Evolutionary conservation across 2,888 invertebrate genomes (phyloP), one percentile per base, ranked within the genome.

Genomic region (Trimorus sp.): DNA sequence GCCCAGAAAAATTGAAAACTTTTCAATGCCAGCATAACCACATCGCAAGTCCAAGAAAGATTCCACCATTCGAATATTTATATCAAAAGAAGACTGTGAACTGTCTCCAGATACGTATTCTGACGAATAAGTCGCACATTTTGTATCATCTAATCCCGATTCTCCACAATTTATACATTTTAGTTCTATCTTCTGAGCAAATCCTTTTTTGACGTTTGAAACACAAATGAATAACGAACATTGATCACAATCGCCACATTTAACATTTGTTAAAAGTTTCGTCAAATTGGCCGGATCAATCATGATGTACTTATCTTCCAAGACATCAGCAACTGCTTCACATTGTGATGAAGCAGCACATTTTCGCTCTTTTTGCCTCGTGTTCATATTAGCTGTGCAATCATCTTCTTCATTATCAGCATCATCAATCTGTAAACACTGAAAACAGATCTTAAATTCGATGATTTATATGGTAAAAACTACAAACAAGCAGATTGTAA

Each of bases 181-280:
- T 36, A 58, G 14, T n/a, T 58, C 58, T n/a, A 58, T 58, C n/a
- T 58, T 40, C 11, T 58, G 38, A 9, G 58, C 58, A 58, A 58
- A 58, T 38, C 58, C 58, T 15, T 58, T 58, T 14, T 4, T n/a
- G 14, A 3, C 40, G 40, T n/a, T 9, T 14, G 38, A 6, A 12
- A 58, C n/a, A 14, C 37, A 38, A 14, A 58, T 8, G 37, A n/a
- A 38, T n/a, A 58, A 37, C 14, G 5, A 38, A 4, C 38, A 58
- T 14, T 37, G 38, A 58, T 40, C 58, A 58, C 53, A 53, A 15
- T 53, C 53, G 9, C 9, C 9, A 16, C 53, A 53, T 15, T 53
- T 9, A 16, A 16, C 4, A 2, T 53, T 53, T 9, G 53, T 9
- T 53, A 53, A 16, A 15, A 53, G 16, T 16, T 53, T 53, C 9